Evolutionary conservation across 1,140 invertebrate species (phyloP).

Genomic region (Centruroides sculpturatus): DNA sequence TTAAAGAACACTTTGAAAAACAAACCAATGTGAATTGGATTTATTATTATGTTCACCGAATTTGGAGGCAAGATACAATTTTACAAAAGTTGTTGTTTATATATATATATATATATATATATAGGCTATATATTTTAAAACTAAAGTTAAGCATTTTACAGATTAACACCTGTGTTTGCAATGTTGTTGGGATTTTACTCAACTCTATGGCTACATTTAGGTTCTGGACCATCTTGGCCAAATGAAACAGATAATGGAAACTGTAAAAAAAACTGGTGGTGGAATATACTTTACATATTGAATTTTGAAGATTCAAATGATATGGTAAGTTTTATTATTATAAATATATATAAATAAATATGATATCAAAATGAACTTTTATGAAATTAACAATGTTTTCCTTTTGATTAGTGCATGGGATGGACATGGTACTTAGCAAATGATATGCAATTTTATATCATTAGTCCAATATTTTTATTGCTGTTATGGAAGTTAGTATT

Average conservation of each 20-base stretch:
- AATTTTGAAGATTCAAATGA: slow-evolving; percentile 18
- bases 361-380: not conserved
- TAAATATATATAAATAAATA: not conserved
- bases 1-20: slow-evolving; percentile 7
- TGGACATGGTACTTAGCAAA: slow-evolving; percentile 29
- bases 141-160: not conserved
- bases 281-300: slow-evolving; percentile 22
- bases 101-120: too few species aligned
- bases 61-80: not conserved
- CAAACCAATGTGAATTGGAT: slow-evolving; percentile 6
- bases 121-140: not conserved
- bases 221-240: slow-evolving; percentile 18
- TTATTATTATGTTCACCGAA: slow-evolving; percentile 2
- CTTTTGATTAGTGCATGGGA: slow-evolving; percentile 10
- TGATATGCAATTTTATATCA: slow-evolving; percentile 29
- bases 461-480: slow-evolving; percentile 24
- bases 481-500: slow-evolving; percentile 17
- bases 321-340: slow-evolving; percentile 14
- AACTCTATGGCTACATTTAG: slow-evolving; percentile 16
- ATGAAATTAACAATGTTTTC: not conserved
- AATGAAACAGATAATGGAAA: slow-evolving; percentile 6
- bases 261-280: slow-evolving; percentile 24
- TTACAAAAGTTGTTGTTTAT: too few species aligned
- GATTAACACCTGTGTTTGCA: slow-evolving; percentile 20
- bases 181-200: slow-evolving; percentile 18